Evolutionary conservation across 2,797 vertebrate genomes (phyloP).

Genomic region (Vespertilio murinus): DNA sequence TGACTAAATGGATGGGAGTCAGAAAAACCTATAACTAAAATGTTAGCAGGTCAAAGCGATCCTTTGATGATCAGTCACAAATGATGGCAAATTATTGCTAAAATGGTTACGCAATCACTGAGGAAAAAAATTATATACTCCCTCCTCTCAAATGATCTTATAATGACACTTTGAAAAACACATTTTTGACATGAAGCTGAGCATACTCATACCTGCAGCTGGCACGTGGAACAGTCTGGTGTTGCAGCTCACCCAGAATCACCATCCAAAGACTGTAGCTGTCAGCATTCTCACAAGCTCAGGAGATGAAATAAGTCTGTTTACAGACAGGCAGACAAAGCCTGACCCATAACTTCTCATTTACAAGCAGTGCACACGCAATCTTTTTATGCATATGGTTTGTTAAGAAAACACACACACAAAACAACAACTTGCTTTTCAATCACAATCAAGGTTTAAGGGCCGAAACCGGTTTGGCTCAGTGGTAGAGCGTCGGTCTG

Average conservation of each 20-base stretch:
- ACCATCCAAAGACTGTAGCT: neutral
- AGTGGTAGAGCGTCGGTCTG: too few species aligned
- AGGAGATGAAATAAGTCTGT: neutral
- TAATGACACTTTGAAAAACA: neutral
- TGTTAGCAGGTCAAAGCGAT: neutral
- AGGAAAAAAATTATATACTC: neutral
- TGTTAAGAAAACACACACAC: neutral
- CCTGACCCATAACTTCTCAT: neutral
- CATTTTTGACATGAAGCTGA: neutral
- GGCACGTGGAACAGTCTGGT: neutral
- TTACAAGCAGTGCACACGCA: neutral
- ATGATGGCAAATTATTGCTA: neutral
- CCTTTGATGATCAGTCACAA: neutral
- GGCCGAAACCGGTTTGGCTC: too few species aligned
- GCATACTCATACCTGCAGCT: accelerated
- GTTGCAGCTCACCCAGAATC: neutral
- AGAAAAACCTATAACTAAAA: neutral
- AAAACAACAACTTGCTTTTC: neutral
- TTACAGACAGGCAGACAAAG: neutral
- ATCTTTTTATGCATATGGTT: neutral
- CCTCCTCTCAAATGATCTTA: neutral
- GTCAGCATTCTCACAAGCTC: neutral
- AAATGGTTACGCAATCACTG: neutral
- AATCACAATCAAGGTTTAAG: neutral
- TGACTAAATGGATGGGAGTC: neutral